Base-by-base conservation (phyloP, 2,113 vertebrate species). In the Halcyon malimbica region DNA sequence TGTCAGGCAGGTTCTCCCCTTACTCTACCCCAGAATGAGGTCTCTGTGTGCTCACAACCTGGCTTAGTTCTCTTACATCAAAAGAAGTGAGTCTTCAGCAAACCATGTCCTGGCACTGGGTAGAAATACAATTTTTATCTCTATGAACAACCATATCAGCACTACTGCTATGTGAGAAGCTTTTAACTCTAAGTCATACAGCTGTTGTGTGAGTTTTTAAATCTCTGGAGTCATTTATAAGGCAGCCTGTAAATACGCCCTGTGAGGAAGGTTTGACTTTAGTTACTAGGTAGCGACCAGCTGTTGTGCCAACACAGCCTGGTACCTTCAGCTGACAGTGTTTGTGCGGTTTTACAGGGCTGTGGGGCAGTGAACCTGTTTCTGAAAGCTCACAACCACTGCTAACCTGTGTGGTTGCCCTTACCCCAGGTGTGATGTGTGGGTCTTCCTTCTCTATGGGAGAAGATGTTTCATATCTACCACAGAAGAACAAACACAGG, bases 51-150 rank as follows among this genome's bases (percentile, higher is more conserved):
- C 37, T 67, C 26, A 57, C 13, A 77, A 44, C 35, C 48, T 42
- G 24, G 37, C 42, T 92, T 83, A 37, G 42, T 90, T 84, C 60
- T 93, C 64, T 41, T 62, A 83, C 11, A 46, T 53, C 68, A 94
- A 79, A 95, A 94, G 48, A 78, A 91, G 17, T 63, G 76, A 94
- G 69, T 93, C 90, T 87, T 51, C 42, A 87, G 68, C n/a, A 68
- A 96, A 53, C 90, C 90, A 68, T 95, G 89, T 84, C 64, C 89
- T 96, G 94, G 93, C 94, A 84, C 56, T 15, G 7, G 5, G 33
- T 9, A 84, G 86, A 95, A 95, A 87, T n/a, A 73, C 39, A 95
- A 71, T 94, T 94, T 96, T 95, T 94, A 89, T 75, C 93, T 93
- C 73, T 13, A 21, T 95, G 93, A 94, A 92, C 80, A 94, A 90